These are phyloP conservation scores for Heliconius hortense DNA, from an alignment of 2,888 invertebrate genomes.

Conservation along the genomic window DNA sequence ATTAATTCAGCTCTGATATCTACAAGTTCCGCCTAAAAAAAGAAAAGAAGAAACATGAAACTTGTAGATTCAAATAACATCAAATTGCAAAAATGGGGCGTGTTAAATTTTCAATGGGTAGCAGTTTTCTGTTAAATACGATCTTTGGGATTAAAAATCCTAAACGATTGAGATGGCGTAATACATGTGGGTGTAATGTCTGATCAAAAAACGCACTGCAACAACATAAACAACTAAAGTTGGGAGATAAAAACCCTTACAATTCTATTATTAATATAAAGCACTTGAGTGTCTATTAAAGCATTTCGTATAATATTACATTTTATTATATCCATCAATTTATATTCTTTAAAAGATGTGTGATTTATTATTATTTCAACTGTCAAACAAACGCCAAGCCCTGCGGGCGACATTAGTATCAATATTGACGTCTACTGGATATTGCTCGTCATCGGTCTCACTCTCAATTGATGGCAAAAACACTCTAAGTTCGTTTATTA, in stretches of 20 bases:
- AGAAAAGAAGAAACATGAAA: conserved; percentile 44
- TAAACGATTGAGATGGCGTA: conserved; percentile 60
- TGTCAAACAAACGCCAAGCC: conserved; percentile 38
- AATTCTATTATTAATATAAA: conserved; percentile 26
- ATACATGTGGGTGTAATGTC: background rate
- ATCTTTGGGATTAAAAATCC: conserved; percentile 61
- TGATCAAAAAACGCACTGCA: background rate
- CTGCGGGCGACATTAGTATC: conserved; percentile 41
- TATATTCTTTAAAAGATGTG: conserved; percentile 41
- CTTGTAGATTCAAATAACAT: conserved; percentile 36
- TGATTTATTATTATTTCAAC: conserved; percentile 39
- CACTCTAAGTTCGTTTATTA: conserved; percentile 15
- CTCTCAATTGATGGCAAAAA: conserved; percentile 11
- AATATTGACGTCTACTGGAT: conserved; percentile 22
- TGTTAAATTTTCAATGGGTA: conserved; percentile 57
- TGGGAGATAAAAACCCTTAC: background rate
- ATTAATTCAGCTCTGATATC: conserved; percentile 88
- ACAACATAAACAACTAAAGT: background rate
- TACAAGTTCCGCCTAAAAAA: conserved; percentile 87
- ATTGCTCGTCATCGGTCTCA: conserved; percentile 10
- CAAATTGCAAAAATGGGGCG: conserved; percentile 44
- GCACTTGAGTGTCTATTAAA: conserved; percentile 30
- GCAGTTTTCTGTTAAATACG: conserved; percentile 41
- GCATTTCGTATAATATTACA: conserved; percentile 32
- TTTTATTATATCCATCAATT: conserved; percentile 41